Base-by-base conservation (phyloP, 2,797 vertebrate species). In the Eulemur rubriventer region DNA sequence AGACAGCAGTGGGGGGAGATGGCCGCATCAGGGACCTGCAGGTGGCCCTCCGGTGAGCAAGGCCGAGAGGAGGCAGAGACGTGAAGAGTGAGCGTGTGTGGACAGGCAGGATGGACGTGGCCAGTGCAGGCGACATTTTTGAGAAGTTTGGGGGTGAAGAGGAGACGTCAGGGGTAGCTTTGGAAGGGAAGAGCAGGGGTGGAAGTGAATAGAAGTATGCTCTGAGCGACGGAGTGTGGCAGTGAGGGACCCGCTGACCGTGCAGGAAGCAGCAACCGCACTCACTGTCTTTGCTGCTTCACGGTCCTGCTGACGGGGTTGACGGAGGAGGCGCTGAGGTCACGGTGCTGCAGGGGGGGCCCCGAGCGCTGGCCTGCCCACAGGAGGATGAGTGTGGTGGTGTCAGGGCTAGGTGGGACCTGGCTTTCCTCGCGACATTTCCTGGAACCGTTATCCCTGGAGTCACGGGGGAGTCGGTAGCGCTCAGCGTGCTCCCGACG, bases 61-160 rank as follows among this genome's bases (percentile, higher is more conserved):
- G 4, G 0, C 3, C 0, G 22, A 22, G 80, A 26, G 61, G 2
- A n/a, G 10, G 28, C 33, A 41, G 20, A 52, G 82, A 1, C 0
- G 0, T 2, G 4, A 1, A 7, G 8, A 3, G 33, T 4, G 26
- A 13, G 6, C 28, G 0, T 0, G 6, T 18, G 0, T 0, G 10
- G 3, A 30, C 3, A 8, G 57, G 9, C 55, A 1, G 41, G 20
- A 1, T 0, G 2, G 17, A 50, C 33, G 26, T 0, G 1, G 48
- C 11, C 1, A 7, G 16, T 1, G 2, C 26, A 12, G 43, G n/a
- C 28, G 35, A 0, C 6, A 12, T 12, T 30, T 43, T 1, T 6
- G n/a, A 26, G 61, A 52, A 35, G 16, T 9, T 26, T 55, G 22
- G 46, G 35, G 17, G 38, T 13, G 20, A 7, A 12, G 33, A 43